A percentile compares a stretch with the other conserved stretches of the same genome.
Conservation (phyloP, 2,888 invertebrate species). For the Antheraea yamamai region DNA sequence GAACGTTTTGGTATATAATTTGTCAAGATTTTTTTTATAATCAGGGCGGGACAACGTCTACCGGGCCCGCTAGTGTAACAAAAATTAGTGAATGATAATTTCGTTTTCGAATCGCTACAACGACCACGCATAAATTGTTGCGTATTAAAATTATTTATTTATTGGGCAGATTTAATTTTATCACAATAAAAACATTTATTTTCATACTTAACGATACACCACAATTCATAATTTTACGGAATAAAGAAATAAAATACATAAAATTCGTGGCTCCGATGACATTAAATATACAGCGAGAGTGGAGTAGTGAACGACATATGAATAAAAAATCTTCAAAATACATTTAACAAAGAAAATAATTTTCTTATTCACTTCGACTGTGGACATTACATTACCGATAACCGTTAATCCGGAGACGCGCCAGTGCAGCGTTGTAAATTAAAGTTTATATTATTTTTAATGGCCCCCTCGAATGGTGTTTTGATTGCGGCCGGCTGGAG, state of each 20-base stretch:
- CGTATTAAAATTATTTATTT: not conserved
- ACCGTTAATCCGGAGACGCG: slow-evolving; percentile 73
- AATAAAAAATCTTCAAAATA: slow-evolving; percentile 58
- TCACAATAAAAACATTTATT: not conserved
- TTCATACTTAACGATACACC: not conserved
- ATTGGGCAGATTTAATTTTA: not conserved
- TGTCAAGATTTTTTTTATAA: no score
- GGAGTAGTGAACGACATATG: slow-evolving; percentile 37
- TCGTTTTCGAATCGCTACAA: not conserved
- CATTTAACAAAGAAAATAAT: slow-evolving; percentile 67
- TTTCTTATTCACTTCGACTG: slow-evolving; percentile 61
- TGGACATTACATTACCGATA: slow-evolving; percentile 72
- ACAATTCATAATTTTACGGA: not conserved
- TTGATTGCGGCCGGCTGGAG: slow-evolving; percentile 80
- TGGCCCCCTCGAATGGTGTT: slow-evolving; percentile 77
- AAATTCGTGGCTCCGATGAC: slow-evolving; percentile 30
- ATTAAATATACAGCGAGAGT: slow-evolving; percentile 16
- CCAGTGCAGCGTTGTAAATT: slow-evolving; percentile 68
- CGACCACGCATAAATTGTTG: not conserved
- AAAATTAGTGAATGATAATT: not conserved
- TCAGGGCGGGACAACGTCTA: no score
- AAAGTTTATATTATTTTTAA: slow-evolving; percentile 82
- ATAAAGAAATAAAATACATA: slow-evolving; percentile 9
- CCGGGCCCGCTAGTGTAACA: no score
- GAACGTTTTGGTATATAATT: no score